These are phyloP conservation scores for Nomada fucata DNA, from an alignment of 2,888 invertebrate genomes.

Conservation along the genomic window DNA sequence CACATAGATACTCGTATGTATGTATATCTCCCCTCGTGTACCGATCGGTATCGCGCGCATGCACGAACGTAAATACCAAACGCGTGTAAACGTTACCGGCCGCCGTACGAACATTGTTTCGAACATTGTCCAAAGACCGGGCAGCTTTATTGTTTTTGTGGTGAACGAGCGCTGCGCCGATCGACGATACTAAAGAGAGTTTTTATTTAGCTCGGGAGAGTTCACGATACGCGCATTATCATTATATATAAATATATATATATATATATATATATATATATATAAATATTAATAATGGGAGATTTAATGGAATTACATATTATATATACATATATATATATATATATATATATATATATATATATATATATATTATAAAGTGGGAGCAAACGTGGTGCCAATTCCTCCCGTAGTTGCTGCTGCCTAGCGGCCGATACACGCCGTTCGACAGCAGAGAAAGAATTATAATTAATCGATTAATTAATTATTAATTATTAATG, in stretches of 20 bases:
- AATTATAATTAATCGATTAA: slow-evolving; percentile 68
- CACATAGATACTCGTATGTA: background rate
- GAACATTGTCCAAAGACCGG: slow-evolving; percentile 72
- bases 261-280: slow-evolving; percentile 25
- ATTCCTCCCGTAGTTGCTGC: slow-evolving; percentile 82
- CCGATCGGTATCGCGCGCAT: slow-evolving; percentile 13
- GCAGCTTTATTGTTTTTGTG: slow-evolving; percentile 73
- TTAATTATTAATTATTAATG: slow-evolving; percentile 71
- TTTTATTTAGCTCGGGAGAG: slow-evolving; percentile 35
- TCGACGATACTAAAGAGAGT: slow-evolving; percentile 66
- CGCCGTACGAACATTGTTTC: slow-evolving; percentile 38
- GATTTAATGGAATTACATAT: slow-evolving; percentile 64
- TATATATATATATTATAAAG: slow-evolving; percentile 60
- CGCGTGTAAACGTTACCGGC: slow-evolving; percentile 18
- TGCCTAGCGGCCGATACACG: slow-evolving; percentile 53
- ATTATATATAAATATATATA: slow-evolving; percentile 44
- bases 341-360: slow-evolving; percentile 43
- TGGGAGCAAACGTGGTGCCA: slow-evolving; percentile 84
- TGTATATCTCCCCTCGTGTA: background rate
- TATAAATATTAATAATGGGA: slow-evolving; percentile 56
- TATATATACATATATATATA: slow-evolving; percentile 46
- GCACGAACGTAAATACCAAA: background rate
- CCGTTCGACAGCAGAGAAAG: slow-evolving; percentile 64
- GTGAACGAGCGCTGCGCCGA: slow-evolving; percentile 68
- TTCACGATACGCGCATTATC: slow-evolving; percentile 50